A percentile compares a stretch with the other conserved stretches of the same genome.
These are phyloP conservation scores for Drosophila lutescens DNA, from an alignment of 2,888 invertebrate species.

Conservation along the genomic window DNA sequence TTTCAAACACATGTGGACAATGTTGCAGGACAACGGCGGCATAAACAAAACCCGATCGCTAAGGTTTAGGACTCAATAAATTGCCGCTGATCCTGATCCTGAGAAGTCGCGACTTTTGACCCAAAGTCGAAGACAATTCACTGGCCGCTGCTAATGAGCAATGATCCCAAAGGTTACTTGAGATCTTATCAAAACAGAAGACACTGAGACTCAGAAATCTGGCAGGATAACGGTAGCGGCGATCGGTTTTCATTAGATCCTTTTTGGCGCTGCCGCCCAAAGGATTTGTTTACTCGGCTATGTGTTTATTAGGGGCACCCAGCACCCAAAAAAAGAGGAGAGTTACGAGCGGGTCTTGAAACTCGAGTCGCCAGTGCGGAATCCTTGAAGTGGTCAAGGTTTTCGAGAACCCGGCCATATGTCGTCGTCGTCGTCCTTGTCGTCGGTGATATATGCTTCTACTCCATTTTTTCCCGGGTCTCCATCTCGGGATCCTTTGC, in stretches of 20 bases:
- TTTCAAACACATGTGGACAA: conserved; percentile 60
- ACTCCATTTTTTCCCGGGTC: conserved; percentile 7
- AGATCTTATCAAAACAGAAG: conserved; percentile 76
- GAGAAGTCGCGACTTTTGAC: conserved; percentile 60
- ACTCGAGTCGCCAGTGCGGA: conserved; percentile 54
- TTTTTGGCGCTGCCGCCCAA: conserved; percentile 60
- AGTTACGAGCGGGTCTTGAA: conserved; percentile 54
- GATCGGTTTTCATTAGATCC: conserved; percentile 49
- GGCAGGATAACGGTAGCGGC: conserved; percentile 58
- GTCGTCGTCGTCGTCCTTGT: conserved; percentile 65
- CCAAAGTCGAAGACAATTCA: conserved; percentile 55
- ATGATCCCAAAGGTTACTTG: conserved; percentile 60
- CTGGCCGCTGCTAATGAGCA: conserved; percentile 58
- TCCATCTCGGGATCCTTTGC: conserved; percentile 54
- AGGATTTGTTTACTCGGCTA: conserved; percentile 63
- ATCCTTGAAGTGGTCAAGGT: conserved; percentile 74
- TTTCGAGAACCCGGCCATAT: conserved; percentile 59
- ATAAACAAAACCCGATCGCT: conserved; percentile 54
- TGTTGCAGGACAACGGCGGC: conserved; percentile 47
- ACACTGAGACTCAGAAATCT: conserved; percentile 35
- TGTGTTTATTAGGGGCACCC: conserved; percentile 67
- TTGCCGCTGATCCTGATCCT: conserved; percentile 51
- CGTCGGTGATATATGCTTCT: conserved; percentile 53
- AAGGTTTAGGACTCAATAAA: conserved; percentile 25
- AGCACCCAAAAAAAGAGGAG: conserved; percentile 9